Evolutionary conservation across 2,888 invertebrate genomes (phyloP).

Genomic region (Podotricha telesiphe): DNA sequence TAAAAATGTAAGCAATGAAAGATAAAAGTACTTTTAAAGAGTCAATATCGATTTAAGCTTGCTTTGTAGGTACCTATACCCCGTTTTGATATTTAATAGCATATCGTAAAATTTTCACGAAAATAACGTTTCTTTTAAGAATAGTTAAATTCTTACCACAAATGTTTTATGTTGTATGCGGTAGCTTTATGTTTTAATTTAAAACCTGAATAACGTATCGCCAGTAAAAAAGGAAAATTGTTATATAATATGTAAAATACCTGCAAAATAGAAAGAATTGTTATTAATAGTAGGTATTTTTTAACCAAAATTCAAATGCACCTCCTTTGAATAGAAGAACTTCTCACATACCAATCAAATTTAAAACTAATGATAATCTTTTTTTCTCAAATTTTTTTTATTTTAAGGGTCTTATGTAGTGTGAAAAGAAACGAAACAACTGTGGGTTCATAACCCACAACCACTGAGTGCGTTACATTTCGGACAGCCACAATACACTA

Average conservation of each 20-base stretch:
- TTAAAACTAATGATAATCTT: too few relatives aligned
- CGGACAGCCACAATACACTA: too few relatives aligned
- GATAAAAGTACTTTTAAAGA: not conserved
- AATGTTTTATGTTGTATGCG: constrained; percentile 1
- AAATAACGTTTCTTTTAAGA: not conserved
- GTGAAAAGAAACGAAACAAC: too few relatives aligned
- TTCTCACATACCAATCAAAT: too few relatives aligned
- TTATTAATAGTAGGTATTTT: not conserved
- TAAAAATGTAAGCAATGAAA: not conserved
- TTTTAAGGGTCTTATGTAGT: too few relatives aligned
- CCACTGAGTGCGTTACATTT: too few relatives aligned
- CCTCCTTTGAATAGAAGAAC: too few relatives aligned
- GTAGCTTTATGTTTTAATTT: constrained; percentile 14
- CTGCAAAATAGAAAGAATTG: not conserved
- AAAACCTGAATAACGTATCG: not conserved
- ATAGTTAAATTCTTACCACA: not conserved
- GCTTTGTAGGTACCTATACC: not conserved
- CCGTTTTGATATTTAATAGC: not conserved
- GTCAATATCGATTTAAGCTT: not conserved
- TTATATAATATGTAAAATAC: not conserved
- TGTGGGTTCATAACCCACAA: too few relatives aligned
- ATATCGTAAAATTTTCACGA: not conserved
- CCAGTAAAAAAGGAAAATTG: not conserved
- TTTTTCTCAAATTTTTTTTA: too few relatives aligned
- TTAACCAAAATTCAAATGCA: too few relatives aligned